These are phyloP conservation scores for Geophilus truncorum DNA, from an alignment of 2,888 invertebrate genomes.

Conservation along the genomic window DNA sequence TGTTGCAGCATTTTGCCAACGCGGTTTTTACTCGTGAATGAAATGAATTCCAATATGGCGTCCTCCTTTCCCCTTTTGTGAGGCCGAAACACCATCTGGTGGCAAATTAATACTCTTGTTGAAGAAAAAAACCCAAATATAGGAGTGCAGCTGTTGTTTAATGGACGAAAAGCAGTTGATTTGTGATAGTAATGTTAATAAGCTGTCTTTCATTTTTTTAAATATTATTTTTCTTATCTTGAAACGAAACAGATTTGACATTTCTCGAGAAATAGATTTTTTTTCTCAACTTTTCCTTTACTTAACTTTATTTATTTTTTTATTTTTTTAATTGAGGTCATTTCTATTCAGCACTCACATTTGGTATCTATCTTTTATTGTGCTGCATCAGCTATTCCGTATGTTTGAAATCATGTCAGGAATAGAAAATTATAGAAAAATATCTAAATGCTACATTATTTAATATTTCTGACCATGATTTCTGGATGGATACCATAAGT, in stretches of 20 bases:
- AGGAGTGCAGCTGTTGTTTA: conserved; percentile 15
- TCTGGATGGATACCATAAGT: too few species aligned
- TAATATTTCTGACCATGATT: too few species aligned
- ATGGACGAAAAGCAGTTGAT: conserved; percentile 12
- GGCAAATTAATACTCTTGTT: conserved; percentile 17
- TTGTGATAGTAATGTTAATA: conserved; percentile 14
- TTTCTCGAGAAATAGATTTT: neutral
- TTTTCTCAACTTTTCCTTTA: neutral
- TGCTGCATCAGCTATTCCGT: conserved; percentile 5
- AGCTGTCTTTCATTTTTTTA: conserved; percentile 5
- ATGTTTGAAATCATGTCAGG: neutral
- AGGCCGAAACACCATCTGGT: conserved; percentile 13
- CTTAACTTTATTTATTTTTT: too few species aligned
- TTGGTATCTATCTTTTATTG: conserved; percentile 1
- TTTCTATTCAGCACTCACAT: neutral
- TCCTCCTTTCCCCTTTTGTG: conserved; percentile 6
- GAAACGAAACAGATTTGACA: neutral
- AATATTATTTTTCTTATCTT: neutral
- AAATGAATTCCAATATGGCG: neutral
- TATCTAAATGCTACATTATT: too few species aligned
- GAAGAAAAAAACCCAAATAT: neutral
- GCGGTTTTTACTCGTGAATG: neutral
- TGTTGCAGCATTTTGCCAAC: neutral
- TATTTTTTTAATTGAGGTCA: conserved; percentile 10
- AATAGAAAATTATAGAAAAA: neutral